Percentiles rank a stretch among this genome's conserved stretches.
Conservation (phyloP, 2,113 vertebrate species). For the Pycnonotus jocosus region DNA sequence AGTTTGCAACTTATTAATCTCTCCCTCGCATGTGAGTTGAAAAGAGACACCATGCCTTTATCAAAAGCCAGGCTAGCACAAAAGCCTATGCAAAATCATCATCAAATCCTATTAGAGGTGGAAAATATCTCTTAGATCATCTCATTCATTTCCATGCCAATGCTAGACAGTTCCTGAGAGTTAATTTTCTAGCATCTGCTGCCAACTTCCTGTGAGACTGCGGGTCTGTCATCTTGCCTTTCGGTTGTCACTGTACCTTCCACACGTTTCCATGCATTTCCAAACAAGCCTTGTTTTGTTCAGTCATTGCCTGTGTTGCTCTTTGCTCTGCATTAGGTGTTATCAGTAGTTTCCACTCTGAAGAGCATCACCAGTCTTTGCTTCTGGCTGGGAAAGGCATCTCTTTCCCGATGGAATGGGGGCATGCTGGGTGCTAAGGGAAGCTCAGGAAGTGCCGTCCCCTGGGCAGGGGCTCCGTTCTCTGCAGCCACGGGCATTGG, state of each 20-base stretch:
- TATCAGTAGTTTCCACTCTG: not conserved
- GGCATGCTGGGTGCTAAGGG: not conserved
- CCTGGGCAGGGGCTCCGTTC: not conserved
- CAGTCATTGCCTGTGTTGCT: not conserved
- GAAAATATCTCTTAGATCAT: conserved; percentile 66
- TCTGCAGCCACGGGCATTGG: not conserved
- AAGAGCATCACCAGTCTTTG: not conserved
- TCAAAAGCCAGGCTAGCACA: conserved; percentile 54
- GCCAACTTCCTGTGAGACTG: conserved; percentile 15
- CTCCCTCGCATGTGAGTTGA: conserved; percentile 36
- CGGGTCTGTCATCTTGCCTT: conserved; percentile 41
- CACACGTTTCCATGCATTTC: not conserved
- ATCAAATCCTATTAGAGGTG: conserved; percentile 61
- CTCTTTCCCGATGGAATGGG: not conserved
- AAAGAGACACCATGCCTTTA: conserved; percentile 59
- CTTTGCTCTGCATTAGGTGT: not conserved
- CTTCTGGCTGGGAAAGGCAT: not conserved
- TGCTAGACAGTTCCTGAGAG: conserved; percentile 40
- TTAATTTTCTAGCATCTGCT: conserved; percentile 57
- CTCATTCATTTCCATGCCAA: conserved; percentile 65
- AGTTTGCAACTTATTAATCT: conserved; percentile 61
- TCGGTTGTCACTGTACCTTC: conserved; percentile 26
- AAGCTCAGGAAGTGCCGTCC: fast-evolving
- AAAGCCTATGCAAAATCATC: conserved; percentile 65
- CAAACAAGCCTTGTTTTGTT: not conserved